Evolutionary conservation across 2,888 invertebrate genomes (phyloP).

Genomic region (Rhamphomyia laevipes): DNA sequence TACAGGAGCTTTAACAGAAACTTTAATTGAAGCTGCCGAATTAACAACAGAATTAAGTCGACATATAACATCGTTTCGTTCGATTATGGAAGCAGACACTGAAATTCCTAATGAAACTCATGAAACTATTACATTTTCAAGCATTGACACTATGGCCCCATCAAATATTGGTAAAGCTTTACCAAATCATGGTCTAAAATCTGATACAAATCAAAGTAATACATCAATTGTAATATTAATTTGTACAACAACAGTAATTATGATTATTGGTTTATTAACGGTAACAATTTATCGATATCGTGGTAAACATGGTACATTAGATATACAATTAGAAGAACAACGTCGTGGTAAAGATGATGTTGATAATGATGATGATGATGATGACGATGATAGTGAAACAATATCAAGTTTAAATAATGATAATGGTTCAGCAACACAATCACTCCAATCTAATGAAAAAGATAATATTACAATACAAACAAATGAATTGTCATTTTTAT

Average conservation of each 20-base stretch:
- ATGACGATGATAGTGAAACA: constrained; percentile 12
- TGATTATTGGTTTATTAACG: constrained; percentile 26
- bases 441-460: too few species aligned
- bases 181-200: constrained; percentile 13
- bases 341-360: constrained; percentile 28
- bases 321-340: constrained; percentile 34
- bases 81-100: constrained; percentile 13
- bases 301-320: constrained; percentile 29
- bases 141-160: constrained; percentile 26
- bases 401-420: too few species aligned
- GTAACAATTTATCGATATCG: constrained; percentile 7
- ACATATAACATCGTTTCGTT: constrained; percentile 14
- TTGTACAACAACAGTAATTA: constrained; percentile 25
- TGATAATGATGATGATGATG: constrained; percentile 28
- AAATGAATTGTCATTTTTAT: too few species aligned
- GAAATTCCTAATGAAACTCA: constrained; percentile 16
- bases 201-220: constrained; percentile 13
- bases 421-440: too few species aligned
- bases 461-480: too few species aligned
- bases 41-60: constrained; percentile 15
- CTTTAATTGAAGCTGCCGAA: constrained; percentile 13
- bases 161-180: constrained; percentile 19
- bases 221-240: constrained; percentile 25
- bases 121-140: constrained; percentile 23
- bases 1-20: constrained; percentile 7